phyloP scores from a whole-genome alignment of 2,888 invertebrate species.

The Euzophera pinguis region DNA sequence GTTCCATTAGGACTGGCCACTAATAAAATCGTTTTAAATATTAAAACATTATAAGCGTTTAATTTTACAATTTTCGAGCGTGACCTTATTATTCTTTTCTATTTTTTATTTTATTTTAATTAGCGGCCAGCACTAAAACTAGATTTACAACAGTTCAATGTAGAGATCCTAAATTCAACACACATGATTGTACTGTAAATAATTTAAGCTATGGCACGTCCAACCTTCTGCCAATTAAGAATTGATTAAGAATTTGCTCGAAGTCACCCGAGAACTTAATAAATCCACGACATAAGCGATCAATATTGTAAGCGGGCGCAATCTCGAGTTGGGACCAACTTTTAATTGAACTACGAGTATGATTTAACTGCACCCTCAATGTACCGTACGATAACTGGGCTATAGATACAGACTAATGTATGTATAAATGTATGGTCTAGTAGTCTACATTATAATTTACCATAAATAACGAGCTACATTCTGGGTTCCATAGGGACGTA shows the following conservation, averaged over 20 bases:
- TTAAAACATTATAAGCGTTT: too few relatives aligned
- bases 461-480: too few relatives aligned
- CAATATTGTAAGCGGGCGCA: background rate
- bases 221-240: constrained; percentile 3
- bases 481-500: too few relatives aligned
- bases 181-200: background rate
- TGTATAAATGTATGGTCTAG: too few relatives aligned
- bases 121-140: background rate
- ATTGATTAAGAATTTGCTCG: constrained; percentile 2
- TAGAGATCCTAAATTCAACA: too few relatives aligned
- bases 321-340: background rate
- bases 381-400: too few relatives aligned
- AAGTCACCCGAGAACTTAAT: background rate
- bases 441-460: too few relatives aligned
- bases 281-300: background rate
- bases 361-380: background rate
- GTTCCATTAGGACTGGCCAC: too few relatives aligned
- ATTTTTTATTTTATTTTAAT: background rate
- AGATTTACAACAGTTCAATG: background rate
- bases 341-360: constrained; percentile 5
- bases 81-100: too few relatives aligned
- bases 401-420: too few relatives aligned
- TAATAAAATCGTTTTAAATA: too few relatives aligned
- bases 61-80: too few relatives aligned
- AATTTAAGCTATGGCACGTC: background rate